These are phyloP conservation scores for Carollia perspicillata DNA, from an alignment of 2,113 vertebrate genomes.

Conservation along the genomic window DNA sequence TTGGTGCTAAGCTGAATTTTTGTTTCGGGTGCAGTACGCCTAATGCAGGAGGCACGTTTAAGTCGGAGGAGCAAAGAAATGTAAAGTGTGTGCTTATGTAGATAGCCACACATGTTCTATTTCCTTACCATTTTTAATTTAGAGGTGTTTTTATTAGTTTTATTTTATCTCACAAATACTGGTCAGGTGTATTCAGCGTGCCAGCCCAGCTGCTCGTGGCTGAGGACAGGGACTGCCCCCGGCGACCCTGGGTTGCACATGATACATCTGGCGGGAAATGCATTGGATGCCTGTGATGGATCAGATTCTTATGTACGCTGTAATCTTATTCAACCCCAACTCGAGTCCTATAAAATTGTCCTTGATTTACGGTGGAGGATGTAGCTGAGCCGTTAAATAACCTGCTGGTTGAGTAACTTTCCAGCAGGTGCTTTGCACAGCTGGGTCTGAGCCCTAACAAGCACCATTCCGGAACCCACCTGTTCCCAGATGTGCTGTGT, in stretches of 20 bases:
- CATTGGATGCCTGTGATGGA: accelerated
- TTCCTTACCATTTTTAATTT: not conserved
- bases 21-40: not conserved
- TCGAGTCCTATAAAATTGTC: not conserved
- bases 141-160: not conserved
- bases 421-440: not conserved
- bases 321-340: not conserved
- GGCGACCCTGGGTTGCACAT: not conserved
- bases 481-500: accelerated
- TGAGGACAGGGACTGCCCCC: not conserved
- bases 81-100: not conserved
- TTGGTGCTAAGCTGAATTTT: not conserved
- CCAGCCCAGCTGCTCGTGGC: not conserved
- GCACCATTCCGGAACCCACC: not conserved
- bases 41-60: not conserved
- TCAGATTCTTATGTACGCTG: accelerated
- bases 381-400: not conserved
- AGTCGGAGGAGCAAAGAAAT: not conserved
- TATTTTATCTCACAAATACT: not conserved
- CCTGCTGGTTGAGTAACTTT: not conserved
- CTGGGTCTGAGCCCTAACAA: no score
- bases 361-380: not conserved
- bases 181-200: not conserved
- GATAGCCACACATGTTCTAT: not conserved
- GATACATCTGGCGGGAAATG: not conserved